Base-by-base conservation (phyloP, 2,113 vertebrate species). In the Myotis davidii region DNA sequence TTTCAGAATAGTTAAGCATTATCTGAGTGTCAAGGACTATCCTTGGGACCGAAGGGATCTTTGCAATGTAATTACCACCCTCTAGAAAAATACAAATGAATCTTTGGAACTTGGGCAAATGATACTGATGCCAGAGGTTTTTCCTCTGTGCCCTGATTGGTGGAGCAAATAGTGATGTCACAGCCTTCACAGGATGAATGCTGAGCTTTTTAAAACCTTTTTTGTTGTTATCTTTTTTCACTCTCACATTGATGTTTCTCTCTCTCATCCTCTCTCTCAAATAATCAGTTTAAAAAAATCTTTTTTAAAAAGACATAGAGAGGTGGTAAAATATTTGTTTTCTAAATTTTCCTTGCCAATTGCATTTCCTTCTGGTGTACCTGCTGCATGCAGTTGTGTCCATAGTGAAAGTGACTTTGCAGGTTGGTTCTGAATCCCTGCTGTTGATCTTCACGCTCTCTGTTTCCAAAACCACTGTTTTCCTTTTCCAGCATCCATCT, bases 61-160 rank as follows among this genome's bases (percentile, higher is more conserved):
- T 69, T 79, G 73, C 56, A 64, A 39, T 92, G 87, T 82, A 90
- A 87, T 95, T 77, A 48, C 25, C 17, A 76, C 10, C 77, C 89
- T 94, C 84, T 39, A 65, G 85, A 37, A 93, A 91, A 94, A 65
- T 73, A 48, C 42, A 82, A 94, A 78, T 39, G 54, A 93, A 72
- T 79, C 79, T 85, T 88, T 48, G 59, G 69, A 76, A 73, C 5
- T 25, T 69, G 32, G 7, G 39, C 50, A 67, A 90, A 48, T 10
- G 16, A 0, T 27, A 54, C 17, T n/a, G 67, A 87, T 5, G 1
- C 4, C 2, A 48, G 20, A 39, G 78, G n/a, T 82, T 78, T 88
- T 85, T 89, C 48, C 12, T 2, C 61, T 78, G 37, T 5, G 3
- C 42, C 0, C 18, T 56, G 91, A 94, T 69, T 64, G 61, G 89